A percentile compares a stretch with the other conserved stretches of the same genome.
phyloP scores from a whole-genome alignment of 2,113 vertebrate species.

The Casuarius casuarius region DNA sequence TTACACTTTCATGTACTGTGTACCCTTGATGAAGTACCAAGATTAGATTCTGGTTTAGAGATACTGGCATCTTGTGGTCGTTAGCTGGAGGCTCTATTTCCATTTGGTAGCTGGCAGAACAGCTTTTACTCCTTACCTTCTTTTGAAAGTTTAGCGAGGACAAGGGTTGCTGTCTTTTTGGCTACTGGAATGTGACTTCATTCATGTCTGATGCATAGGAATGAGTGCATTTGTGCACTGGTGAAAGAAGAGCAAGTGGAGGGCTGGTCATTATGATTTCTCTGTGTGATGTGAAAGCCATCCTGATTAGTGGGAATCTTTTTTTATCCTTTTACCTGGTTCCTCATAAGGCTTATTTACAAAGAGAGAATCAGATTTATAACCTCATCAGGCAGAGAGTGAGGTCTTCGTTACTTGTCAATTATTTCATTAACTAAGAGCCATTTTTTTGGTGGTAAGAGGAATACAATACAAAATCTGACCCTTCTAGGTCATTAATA shows the following conservation, averaged over 20 bases:
- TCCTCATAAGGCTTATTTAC: conserved; percentile 27
- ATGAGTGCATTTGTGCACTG: background rate
- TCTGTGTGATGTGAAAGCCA: background rate
- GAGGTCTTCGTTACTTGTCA: conserved; percentile 16
- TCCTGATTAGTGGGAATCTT: conserved; percentile 22
- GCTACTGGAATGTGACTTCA: background rate
- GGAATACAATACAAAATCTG: background rate
- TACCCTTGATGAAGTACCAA: background rate
- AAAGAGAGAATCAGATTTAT: conserved; percentile 21
- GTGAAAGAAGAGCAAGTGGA: background rate
- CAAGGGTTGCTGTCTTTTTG: background rate
- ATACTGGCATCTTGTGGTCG: background rate
- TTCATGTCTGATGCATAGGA: background rate
- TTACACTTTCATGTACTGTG: background rate
- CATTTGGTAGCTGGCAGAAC: background rate
- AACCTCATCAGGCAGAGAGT: background rate
- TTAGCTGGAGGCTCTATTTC: background rate
- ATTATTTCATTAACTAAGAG: conserved; percentile 58
- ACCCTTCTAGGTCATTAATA: background rate
- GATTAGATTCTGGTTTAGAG: background rate
- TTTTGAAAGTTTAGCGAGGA: background rate
- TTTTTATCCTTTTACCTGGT: conserved; percentile 22
- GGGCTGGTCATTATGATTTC: background rate
- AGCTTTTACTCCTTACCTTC: background rate
- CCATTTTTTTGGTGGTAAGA: background rate